phyloP scores from a whole-genome alignment of 2,888 invertebrate genomes.

The Noctuana brunneofusca region DNA sequence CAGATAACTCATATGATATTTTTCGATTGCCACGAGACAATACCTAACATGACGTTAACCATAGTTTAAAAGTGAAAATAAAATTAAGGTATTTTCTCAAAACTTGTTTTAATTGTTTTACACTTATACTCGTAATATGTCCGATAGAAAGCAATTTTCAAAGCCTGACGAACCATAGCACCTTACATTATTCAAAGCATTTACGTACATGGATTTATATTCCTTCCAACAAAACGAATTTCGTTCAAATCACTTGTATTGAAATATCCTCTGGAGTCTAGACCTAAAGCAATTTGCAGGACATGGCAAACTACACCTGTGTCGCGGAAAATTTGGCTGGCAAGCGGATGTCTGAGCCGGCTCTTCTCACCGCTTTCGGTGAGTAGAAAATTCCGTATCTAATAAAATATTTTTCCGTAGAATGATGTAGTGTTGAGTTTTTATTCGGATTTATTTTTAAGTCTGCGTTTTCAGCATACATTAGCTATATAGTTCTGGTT shows the following conservation, averaged over 20 bases:
- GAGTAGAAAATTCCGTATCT: slow-evolving; percentile 60
- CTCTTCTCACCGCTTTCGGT: slow-evolving; percentile 95
- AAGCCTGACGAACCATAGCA: not conserved
- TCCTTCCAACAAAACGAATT: not conserved
- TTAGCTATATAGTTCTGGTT: not conserved
- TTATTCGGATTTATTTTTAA: not conserved
- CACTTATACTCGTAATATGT: not conserved
- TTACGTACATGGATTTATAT: not conserved
- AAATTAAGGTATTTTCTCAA: too few relatives aligned
- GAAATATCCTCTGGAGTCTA: slow-evolving; percentile 22
- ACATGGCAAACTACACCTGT: slow-evolving; percentile 98
- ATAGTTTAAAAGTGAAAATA: too few relatives aligned
- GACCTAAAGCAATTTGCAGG: slow-evolving; percentile 68
- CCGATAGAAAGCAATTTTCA: not conserved
- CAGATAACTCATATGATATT: too few relatives aligned
- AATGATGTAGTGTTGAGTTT: not conserved
- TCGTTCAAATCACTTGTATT: slow-evolving; percentile 5
- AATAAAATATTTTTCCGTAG: not conserved
- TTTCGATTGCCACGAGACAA: too few relatives aligned
- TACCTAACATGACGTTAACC: too few relatives aligned
- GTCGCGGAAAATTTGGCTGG: slow-evolving; percentile 96
- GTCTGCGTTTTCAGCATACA: not conserved
- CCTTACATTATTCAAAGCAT: not conserved
- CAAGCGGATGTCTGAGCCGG: slow-evolving; percentile 92
- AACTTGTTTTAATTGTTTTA: too few relatives aligned